Base-by-base conservation (phyloP, 2,888 invertebrate species). In the Achlya flavicornis region DNA sequence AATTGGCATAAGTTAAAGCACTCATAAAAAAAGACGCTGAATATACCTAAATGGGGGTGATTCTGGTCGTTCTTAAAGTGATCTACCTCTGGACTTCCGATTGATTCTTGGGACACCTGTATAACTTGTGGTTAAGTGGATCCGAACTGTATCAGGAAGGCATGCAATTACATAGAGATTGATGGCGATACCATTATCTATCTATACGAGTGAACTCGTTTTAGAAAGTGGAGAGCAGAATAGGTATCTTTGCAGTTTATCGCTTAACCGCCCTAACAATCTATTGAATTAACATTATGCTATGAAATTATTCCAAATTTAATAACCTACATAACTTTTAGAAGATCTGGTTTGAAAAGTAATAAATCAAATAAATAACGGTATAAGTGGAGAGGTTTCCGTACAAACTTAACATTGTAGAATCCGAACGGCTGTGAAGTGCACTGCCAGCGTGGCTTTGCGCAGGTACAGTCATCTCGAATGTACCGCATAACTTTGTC, bases 191-290 rank as follows among this genome's bases (percentile, higher is more conserved):
- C 38, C 19, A 59, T 16, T 16, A n/a, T n/a, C n/a, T 16, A 33
- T 19, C n/a, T 41, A 41, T 60, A 65, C 58, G 38, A 48, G 57
- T 63, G 57, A 69, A 71, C 71, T 66, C 69, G 73, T 74, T 71
- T 60, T 75, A 69, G 76, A 76, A 74, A 72, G n/a, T n/a, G n/a
- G n/a, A n/a, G n/a, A n/a, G 68, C 61, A 57, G 53, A 53, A n/a
- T n/a, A n/a, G n/a, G 16, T 53, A 19, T 63, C 46, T 59, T 61
- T 63, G 61, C 63, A 59, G 60, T 58, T n/a, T 63, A 60, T 59
- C 64, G 43, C 57, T 14, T 19, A 12, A 38, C 26, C 10, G 19
- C 60, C 19, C 26, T 41, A 26, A 19, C 60, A 60, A 59, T 59
- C 35, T 59, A 33, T 35, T 11, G n/a, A 38, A 38, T 35, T 58